A percentile compares a stretch with the other conserved stretches of the same genome.
Conservation (phyloP, 2,888 invertebrate species). For the Drosophila setosimentum region DNA sequence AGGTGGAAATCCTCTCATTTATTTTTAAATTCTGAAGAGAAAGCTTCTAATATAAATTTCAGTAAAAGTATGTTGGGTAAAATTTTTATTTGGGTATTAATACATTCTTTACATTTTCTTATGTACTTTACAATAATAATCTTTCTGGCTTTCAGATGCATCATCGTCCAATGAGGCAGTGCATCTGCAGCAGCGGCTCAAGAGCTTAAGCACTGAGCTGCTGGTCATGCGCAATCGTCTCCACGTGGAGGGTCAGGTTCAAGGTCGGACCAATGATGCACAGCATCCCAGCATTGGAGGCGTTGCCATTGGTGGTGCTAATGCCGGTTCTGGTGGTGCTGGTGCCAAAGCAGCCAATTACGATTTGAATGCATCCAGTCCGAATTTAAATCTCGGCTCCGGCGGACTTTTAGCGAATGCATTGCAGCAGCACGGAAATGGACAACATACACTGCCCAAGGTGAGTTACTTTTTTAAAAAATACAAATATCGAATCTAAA, state of each 20-base stretch:
- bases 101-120: background rate
- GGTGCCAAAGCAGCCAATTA: constrained; percentile 58
- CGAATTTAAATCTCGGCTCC: constrained; percentile 73
- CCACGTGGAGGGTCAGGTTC: constrained; percentile 88
- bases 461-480: constrained; percentile 32
- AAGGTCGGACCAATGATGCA: constrained; percentile 53
- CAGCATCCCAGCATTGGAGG: constrained; percentile 52
- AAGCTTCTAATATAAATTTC: background rate
- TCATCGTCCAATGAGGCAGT: constrained; percentile 97
- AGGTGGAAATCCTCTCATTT: background rate
- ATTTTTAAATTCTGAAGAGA: background rate
- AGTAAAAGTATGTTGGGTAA: background rate
- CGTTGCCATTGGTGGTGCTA: constrained; percentile 20
- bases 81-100: background rate
- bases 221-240: constrained; percentile 95
- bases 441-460: constrained; percentile 63
- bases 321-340: constrained; percentile 17
- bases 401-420: constrained; percentile 61
- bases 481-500: background rate
- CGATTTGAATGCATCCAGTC: constrained; percentile 81
- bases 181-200: constrained; percentile 95
- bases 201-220: constrained; percentile 95
- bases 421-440: constrained; percentile 66
- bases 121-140: background rate
- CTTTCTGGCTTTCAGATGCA: constrained; percentile 89